Evolutionary conservation across 2,888 invertebrate genomes (phyloP).

Genomic region (Disparrhopalites patrizii): DNA sequence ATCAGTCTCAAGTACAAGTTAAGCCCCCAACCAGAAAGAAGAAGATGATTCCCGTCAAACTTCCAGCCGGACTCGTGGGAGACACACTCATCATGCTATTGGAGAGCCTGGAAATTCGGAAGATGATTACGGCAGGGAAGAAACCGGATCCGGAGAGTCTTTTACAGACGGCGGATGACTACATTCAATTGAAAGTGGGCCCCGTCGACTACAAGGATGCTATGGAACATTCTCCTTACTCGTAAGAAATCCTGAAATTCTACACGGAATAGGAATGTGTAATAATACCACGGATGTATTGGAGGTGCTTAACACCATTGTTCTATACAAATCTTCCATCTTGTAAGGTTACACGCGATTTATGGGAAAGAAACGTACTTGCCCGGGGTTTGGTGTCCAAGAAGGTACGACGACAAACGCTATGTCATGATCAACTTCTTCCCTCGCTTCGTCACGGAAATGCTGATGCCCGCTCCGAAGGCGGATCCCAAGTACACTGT

Average conservation of each 20-base stretch:
- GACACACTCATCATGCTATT: conserved; percentile 43
- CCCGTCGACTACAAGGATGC: conserved; percentile 39
- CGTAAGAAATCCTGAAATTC: conserved; percentile 33
- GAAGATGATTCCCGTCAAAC: conserved; percentile 35
- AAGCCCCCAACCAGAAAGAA: conserved; percentile 10
- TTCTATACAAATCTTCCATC: no score
- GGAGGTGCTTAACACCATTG: no score
- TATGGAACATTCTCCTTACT: conserved; percentile 39
- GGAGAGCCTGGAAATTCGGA: conserved; percentile 39
- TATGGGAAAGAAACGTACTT: conserved; percentile 41
- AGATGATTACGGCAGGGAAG: conserved; percentile 34
- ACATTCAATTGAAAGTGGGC: conserved; percentile 37
- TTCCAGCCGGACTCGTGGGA: conserved; percentile 38
- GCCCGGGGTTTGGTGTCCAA: conserved; percentile 44
- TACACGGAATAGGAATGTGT: no score
- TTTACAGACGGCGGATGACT: conserved; percentile 42
- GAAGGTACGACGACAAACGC: conserved; percentile 42
- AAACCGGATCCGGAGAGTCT: conserved; percentile 29
- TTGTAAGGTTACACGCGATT: conserved; percentile 37
- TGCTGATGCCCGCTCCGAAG: conserved; percentile 36
- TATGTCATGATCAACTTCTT: conserved; percentile 46
- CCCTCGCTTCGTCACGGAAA: conserved; percentile 44
- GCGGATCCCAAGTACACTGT: conserved; percentile 39
- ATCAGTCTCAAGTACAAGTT: not conserved
- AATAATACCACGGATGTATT: no score